Evolutionary conservation across 2,113 vertebrate genomes (phyloP), one percentile per base, ranked within the genome.

Genomic region (human): DNA sequence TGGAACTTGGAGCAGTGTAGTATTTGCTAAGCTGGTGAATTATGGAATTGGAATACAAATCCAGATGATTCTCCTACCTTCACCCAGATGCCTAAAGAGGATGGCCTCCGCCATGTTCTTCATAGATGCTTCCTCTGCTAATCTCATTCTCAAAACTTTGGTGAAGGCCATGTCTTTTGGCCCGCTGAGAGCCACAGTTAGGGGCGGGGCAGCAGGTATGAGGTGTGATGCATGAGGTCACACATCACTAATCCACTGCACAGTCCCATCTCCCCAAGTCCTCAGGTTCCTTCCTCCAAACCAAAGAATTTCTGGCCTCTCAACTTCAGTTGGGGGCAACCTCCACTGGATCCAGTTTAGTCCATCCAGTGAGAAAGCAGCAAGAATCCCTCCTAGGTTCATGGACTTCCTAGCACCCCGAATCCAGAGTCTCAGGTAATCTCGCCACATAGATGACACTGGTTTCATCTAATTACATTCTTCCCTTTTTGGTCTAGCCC

Each of bases 221-320:
- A 23, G 20, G n/a, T n/a, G 20, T 5, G n/a, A 72, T 12, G n/a
- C n/a, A 23, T 5, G 20, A 72, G 18, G 40, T 35, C 45, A 40
- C 57, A 18, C 14, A 8, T 5, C 17, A 22, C 8, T 38, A 50
- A 50, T 30, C 38, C 3, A 0, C 13, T 4, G 0, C 48, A 30
- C 12, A 6, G 32, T 57, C 61, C 61, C 16, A 25, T 55, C 61
- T 57, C 38, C 27, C 17, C 7, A 11, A 3, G 13, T 70, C 7
- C 59, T 52, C 35, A 9, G 57, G 35, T 76, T 50, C 43, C 22
- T 50, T 79, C 43, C 16, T 78, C 57, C 64, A 27, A 12, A 40
- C 32, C 20, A 9, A 17, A 45, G 18, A 43, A 59, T 59, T 45
- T 89, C 55, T 48, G 87, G 72, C 55, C 23, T 81, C n/a, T 81